A percentile compares a stretch with the other conserved stretches of the same genome.
These are phyloP conservation scores for Amaurobius ferox DNA, from an alignment of 2,888 invertebrate species.

Conservation along the genomic window DNA sequence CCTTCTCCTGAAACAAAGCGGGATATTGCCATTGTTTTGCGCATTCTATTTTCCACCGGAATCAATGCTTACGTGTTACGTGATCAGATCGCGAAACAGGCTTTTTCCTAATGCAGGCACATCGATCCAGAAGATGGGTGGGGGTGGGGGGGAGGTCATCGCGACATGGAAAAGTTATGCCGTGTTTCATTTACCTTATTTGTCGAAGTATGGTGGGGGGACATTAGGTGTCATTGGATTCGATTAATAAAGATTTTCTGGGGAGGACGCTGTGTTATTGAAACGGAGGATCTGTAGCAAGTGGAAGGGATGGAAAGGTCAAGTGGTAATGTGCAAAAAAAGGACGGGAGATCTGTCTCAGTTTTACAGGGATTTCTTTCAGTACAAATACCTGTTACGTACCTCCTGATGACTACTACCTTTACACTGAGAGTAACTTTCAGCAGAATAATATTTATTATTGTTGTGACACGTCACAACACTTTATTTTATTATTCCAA, in stretches of 20 bases:
- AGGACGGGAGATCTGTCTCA: too few species aligned
- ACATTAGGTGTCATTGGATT: not conserved
- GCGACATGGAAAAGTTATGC: not conserved
- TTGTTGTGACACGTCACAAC: too few species aligned
- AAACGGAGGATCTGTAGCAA: not conserved
- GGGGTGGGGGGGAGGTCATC: not conserved
- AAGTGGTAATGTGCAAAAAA: too few species aligned
- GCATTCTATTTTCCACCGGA: not conserved
- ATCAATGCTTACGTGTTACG: not conserved
- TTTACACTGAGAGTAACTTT: too few species aligned
- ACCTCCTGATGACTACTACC: too few species aligned
- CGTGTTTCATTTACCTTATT: not conserved
- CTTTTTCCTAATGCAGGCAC: not conserved
- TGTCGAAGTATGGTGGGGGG: not conserved
- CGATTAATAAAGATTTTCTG: not conserved
- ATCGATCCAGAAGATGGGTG: not conserved
- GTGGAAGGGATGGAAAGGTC: too few species aligned
- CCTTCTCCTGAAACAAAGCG: too few species aligned
- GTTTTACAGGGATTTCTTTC: too few species aligned
- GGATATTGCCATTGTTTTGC: too few species aligned
- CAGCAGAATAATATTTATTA: too few species aligned
- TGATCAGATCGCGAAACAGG: not conserved
- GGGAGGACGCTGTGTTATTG: not conserved
- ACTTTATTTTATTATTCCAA: too few species aligned
- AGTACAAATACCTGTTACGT: too few species aligned